Conservation (phyloP, 2,797 vertebrate species). For the Paedocypris micromegethes region DNA sequence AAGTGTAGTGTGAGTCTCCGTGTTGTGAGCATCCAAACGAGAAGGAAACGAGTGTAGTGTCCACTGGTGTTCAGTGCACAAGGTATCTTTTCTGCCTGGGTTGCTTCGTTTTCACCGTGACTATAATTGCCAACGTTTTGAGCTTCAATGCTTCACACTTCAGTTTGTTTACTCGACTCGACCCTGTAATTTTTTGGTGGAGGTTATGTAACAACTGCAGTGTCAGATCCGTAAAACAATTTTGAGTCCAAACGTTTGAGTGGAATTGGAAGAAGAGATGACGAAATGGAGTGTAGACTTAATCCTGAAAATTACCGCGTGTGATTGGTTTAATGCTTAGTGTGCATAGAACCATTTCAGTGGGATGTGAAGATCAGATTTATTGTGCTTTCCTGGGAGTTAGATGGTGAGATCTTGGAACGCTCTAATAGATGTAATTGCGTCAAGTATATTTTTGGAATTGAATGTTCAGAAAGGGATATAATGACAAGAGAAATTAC, state of each 20-base stretch:
- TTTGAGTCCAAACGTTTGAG: slow-evolving; percentile 13
- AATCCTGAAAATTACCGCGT: slow-evolving; percentile 16
- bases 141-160: not conserved
- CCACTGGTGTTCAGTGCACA: not conserved
- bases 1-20: not conserved
- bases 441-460: too few relatives aligned
- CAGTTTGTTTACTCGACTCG: slow-evolving; percentile 12
- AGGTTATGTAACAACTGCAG: slow-evolving; percentile 33
- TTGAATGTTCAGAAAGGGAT: not conserved
- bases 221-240: slow-evolving; percentile 31
- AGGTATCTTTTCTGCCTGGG: too few relatives aligned
- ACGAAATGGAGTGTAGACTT: slow-evolving; percentile 35
- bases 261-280: slow-evolving; percentile 27
- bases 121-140: too few relatives aligned
- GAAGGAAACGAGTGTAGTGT: not conserved
- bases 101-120: too few relatives aligned
- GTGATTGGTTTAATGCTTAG: slow-evolving; percentile 14
- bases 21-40: too few relatives aligned
- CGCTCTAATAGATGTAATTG: too few relatives aligned
- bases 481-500: slow-evolving; percentile 31
- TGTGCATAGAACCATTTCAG: slow-evolving; percentile 18
- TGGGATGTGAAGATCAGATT: slow-evolving; percentile 3
- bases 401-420: not conserved
- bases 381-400: slow-evolving; percentile 7
- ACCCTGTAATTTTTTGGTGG: slow-evolving; percentile 28